phyloP scores from a whole-genome alignment of 2,113 vertebrate genomes.

The Felis catus region DNA sequence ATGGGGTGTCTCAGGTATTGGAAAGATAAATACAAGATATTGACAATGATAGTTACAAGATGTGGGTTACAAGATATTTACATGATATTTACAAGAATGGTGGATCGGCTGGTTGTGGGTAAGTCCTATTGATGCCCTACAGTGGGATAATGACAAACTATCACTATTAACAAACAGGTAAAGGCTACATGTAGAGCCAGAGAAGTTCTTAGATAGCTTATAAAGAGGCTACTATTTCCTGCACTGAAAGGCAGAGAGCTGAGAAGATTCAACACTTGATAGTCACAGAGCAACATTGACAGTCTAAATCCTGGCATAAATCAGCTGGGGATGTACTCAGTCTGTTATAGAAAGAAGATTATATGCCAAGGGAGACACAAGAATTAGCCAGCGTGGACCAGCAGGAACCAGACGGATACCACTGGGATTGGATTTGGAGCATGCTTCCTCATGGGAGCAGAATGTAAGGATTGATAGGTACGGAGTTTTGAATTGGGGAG shows the following conservation, averaged over 20 bases:
- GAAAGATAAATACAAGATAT: not conserved
- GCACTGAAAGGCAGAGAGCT: not conserved
- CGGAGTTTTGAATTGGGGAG: not conserved
- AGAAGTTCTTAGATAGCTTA: not conserved
- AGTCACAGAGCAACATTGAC: not conserved
- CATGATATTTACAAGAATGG: too few species aligned
- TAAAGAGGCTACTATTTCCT: not conserved
- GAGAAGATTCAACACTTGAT: not conserved
- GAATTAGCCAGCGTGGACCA: not conserved
- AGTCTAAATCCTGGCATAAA: not conserved
- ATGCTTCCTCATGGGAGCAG: too few species aligned
- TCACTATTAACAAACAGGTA: not conserved
- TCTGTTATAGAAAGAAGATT: not conserved
- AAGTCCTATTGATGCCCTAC: not conserved
- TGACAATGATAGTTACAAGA: too few species aligned
- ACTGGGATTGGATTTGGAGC: rapidly evolving
- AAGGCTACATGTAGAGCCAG: not conserved
- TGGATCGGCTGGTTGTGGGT: not conserved
- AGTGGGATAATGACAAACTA: not conserved
- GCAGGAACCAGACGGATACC: not conserved
- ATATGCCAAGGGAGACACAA: not conserved
- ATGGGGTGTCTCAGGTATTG: not conserved
- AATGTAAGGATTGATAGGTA: not conserved
- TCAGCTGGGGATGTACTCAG: not conserved
- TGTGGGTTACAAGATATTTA: too few species aligned